Evolutionary conservation across 2,888 invertebrate genomes (phyloP), one percentile per base, ranked within the genome.

Genomic region (Pseudoips prasinana): DNA sequence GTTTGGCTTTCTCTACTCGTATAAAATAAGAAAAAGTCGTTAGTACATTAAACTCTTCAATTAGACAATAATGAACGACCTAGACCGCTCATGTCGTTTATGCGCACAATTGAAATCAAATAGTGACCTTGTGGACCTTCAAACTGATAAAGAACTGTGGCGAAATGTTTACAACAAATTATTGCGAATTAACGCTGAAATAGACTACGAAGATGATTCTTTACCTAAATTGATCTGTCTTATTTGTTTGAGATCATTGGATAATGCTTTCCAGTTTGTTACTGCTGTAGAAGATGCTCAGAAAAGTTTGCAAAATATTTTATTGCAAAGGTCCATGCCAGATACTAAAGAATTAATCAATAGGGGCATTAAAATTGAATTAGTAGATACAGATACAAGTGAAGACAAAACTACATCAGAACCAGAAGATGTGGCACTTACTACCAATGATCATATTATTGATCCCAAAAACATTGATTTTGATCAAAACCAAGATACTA

Each of bases 191-290:
- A 78, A 78, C 29, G 58, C 68, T 5, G 40, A 41, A 4, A 56
- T 63, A n/a, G 60, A 73, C 35, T 67, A 76, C 18, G 52, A 34
- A 17, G 59, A 60, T 9, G 53, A 56, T 25, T 33, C 36, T 19
- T 46, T 80, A 3, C 75, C 81, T 3, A 71, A 61, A 57, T 69
- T 69, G 1, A 69, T 79, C 5, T 84, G 83, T 61, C 62, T 71
- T 8, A 40, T 58, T 1, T 84, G 83, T 60, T 36, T 70, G 1
- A 46, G 48, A 22, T 45, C 64, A 1, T 46, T 83, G 19, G 65
- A 80, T 18, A 69, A 54, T 25, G 73, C 78, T 4, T 70, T 58
- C 32, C 66, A 73, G 1, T 81, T 85, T 33, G 61, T 81, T 7
- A 28, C 52, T 4, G 39, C 51, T 1, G 55, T 85, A 8, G 73